Evolutionary conservation across 2,888 invertebrate genomes (phyloP).

Genomic region (Hylaea fasciaria): DNA sequence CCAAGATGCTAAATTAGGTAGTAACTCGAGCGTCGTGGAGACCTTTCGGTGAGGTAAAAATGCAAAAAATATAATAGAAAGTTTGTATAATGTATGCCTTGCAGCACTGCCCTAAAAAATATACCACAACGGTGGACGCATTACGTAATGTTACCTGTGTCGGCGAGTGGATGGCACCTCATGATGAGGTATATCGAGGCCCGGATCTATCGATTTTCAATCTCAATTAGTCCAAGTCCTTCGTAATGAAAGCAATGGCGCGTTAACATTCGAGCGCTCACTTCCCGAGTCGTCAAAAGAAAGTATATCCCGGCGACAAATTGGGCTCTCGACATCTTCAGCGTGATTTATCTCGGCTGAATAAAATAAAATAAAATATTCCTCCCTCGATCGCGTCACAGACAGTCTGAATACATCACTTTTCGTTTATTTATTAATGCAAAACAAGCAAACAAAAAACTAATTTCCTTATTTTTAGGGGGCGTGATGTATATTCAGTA

Average conservation of each 20-base stretch:
- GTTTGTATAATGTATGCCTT: no score
- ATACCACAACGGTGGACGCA: no score
- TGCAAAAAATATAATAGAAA: no score
- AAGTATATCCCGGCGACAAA: constrained; percentile 13
- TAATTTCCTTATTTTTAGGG: constrained; percentile 31
- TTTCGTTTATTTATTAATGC: constrained; percentile 32
- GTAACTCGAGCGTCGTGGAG: no score
- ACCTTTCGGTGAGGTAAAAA: no score
- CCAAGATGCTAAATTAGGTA: no score
- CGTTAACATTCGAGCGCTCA: constrained; percentile 6
- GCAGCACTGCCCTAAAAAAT: no score
- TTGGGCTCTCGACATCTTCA: constrained; percentile 17
- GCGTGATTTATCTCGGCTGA: constrained; percentile 8
- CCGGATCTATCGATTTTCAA: neutral
- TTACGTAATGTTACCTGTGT: no score
- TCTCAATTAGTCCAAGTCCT: constrained; percentile 9
- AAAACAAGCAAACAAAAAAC: constrained; percentile 31
- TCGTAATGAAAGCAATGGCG: constrained; percentile 2
- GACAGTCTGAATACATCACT: constrained; percentile 24
- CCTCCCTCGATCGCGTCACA: constrained; percentile 2
- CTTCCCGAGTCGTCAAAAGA: constrained; percentile 6
- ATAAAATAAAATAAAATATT: constrained; percentile 22
- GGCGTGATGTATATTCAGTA: constrained; percentile 3
- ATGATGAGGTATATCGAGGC: neutral
- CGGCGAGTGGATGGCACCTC: no score